A percentile compares a stretch with the other conserved stretches of the same genome.
phyloP scores from a whole-genome alignment of 2,797 vertebrate genomes.

The Harpagifer antarcticus region DNA sequence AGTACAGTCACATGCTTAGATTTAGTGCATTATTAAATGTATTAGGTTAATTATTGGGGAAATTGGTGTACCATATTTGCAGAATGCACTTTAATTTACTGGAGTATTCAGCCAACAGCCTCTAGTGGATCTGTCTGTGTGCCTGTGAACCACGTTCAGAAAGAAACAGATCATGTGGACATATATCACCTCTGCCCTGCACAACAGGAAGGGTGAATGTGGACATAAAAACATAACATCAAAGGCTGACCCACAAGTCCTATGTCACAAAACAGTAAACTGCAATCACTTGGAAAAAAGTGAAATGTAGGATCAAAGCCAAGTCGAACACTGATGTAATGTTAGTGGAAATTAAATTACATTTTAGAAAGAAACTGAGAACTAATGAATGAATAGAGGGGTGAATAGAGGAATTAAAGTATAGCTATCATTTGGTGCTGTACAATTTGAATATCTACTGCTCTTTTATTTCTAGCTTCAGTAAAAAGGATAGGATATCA shows the following conservation, averaged over 20 bases:
- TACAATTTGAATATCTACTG: slow-evolving; percentile 4
- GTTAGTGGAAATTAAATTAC: slow-evolving; percentile 5
- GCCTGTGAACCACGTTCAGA: slow-evolving; percentile 2
- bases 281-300: slow-evolving; percentile 39
- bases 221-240: slow-evolving; percentile 62
- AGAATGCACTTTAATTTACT: slow-evolving; percentile 14
- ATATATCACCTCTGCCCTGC: slow-evolving; percentile 48
- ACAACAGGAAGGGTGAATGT: slow-evolving; percentile 46
- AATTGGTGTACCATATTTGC: slow-evolving; percentile 42
- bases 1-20: slow-evolving; percentile 45
- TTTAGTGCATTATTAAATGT: slow-evolving; percentile 40
- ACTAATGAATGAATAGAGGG: background rate
- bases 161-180: slow-evolving; percentile 43
- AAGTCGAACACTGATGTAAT: slow-evolving; percentile 1
- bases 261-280: slow-evolving; percentile 8
- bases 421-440: background rate
- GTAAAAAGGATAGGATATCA: background rate
- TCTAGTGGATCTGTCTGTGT: slow-evolving; percentile 10
- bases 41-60: slow-evolving; percentile 35
- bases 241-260: slow-evolving; percentile 28
- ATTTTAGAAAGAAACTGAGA: slow-evolving; percentile 10
- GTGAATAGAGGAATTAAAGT: background rate
- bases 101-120: slow-evolving; percentile 1
- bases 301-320: slow-evolving; percentile 1
- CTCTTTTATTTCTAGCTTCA: slow-evolving; percentile 7